phyloP scores from a whole-genome alignment of 2,113 vertebrate genomes.

The Callaeas wilsoni region DNA sequence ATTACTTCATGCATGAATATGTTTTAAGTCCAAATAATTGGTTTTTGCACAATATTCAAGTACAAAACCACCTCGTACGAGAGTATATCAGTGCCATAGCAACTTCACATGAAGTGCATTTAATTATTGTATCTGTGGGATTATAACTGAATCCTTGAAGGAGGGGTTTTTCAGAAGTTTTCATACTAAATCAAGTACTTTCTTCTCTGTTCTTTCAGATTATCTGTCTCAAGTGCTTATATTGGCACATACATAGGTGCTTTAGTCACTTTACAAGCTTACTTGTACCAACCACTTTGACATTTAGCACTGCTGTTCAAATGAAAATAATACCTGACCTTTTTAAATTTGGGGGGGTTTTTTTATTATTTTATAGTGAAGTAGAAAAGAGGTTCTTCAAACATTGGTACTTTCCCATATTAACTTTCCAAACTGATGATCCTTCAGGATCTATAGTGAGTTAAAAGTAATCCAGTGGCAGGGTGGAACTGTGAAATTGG shows the following conservation, averaged over 20 bases:
- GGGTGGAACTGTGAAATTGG: neutral
- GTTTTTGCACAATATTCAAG: neutral
- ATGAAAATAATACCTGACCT: slow-evolving; percentile 20
- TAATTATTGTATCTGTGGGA: neutral
- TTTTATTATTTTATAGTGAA: neutral
- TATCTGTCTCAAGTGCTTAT: neutral
- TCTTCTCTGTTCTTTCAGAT: neutral
- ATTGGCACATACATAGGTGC: neutral
- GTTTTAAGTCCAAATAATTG: neutral
- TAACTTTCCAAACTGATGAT: neutral
- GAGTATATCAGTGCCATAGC: neutral
- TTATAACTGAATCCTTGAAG: neutral
- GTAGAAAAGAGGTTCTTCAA: neutral
- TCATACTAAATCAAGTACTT: neutral
- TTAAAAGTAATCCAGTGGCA: neutral
- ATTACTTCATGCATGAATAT: neutral
- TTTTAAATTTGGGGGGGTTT: neutral
- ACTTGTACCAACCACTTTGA: neutral
- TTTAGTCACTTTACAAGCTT: slow-evolving; percentile 18
- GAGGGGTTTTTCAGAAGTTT: neutral
- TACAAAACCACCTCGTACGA: neutral
- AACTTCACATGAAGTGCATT: neutral
- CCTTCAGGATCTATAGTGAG: neutral
- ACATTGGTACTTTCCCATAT: neutral
- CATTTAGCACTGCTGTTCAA: slow-evolving; percentile 1